Evolutionary conservation across 2,113 vertebrate genomes (phyloP), one percentile per base, ranked within the genome.

Genomic region (Hemibagrus wyckioides): DNA sequence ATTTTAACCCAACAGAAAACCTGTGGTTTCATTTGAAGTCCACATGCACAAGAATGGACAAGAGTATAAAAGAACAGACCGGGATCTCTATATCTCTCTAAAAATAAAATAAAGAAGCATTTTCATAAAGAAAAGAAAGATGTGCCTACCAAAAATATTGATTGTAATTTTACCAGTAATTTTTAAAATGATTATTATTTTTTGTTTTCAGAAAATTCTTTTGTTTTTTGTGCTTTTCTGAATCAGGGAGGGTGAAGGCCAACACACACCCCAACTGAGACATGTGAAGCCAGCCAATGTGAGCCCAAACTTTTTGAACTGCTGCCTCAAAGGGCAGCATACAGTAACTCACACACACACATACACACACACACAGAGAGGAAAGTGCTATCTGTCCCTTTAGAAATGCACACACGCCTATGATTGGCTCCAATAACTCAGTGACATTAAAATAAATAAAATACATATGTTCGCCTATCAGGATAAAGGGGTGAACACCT

Each of bases 401-500:
- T 80, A 33, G 21, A 0, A 80, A 10, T 8, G 56, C n/a, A 80
- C 10, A 50, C 8, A 80, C 30, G 39, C 30, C 52, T 9, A 57
- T 80, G 30, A 56, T 13, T 80, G 30, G 3, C 33, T 41, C 10
- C 30, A 28, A 21, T 80, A 63, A 61, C 79, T 80, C 23, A 67
- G 4, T 69, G 7, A 28, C 6, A 67, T 41, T 80, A 54, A 67
- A 80, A 69, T 86, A 75, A 87, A 73, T 87, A 73, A 59, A 73
- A 41, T 36, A 25, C 48, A 2, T 54, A 41, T 33, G 15, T 33
- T 21, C 13, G 25, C 50, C 81, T 71, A 0, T 30, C 48, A 52
- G 73, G 13, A 15, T 17, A 61, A 80, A 86, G 13, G 48, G 39
- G 7, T 63, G 25, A 86, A 39, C 57, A 69, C 44, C 33, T n/a